Evolutionary conservation across 2,797 vertebrate genomes (phyloP), one percentile per base, ranked within the genome.

Genomic region (Semaprochilodus insignis): DNA sequence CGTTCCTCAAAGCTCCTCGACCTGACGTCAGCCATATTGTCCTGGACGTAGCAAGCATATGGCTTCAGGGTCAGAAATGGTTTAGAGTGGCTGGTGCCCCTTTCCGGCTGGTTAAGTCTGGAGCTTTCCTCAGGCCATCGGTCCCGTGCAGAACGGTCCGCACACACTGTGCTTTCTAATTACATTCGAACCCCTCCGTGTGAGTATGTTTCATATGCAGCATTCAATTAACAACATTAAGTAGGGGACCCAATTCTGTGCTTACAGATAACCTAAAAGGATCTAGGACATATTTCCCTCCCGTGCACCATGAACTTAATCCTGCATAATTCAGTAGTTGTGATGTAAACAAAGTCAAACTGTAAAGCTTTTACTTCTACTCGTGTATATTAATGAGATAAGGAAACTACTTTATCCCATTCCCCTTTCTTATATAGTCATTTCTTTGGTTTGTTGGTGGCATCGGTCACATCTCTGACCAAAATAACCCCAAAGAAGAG

Each of bases 1-100:
- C 82, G 88, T 85, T 84, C 65, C 65, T 67, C 65, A 67, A 40
- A 86, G 44, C 19, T 59, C 73, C 65, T 25, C 16, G 31, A 36
- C 16, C 25, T 27, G 74, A 84, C 70, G 74, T 79, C 83, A 54
- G 85, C 77, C 81, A 76, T 77, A 90, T 89, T 87, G 86, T 88
- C 74, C 62, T 16, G 34, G 34, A 76, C 75, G 65, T 7, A 78
- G 55, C 63, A 69, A 81, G 80, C 81, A 80, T n/a, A 34, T 69
- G 67, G 81, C 75, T 15, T 15, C 23, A 48, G 85, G 77, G 51
- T 60, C 21, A 77, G 15, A 72, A 15, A 55, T 11, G 25, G 16
- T 78, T 23, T 10, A 19, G 57, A 36, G n/a, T n/a, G 11, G 40
- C 65, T 27, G 65, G 48, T 36, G 63, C 60, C 48, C n/a, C 27